These are phyloP conservation scores for Tetramorium bicarinatum DNA, from an alignment of 2,888 invertebrate genomes.

Conservation along the genomic window DNA sequence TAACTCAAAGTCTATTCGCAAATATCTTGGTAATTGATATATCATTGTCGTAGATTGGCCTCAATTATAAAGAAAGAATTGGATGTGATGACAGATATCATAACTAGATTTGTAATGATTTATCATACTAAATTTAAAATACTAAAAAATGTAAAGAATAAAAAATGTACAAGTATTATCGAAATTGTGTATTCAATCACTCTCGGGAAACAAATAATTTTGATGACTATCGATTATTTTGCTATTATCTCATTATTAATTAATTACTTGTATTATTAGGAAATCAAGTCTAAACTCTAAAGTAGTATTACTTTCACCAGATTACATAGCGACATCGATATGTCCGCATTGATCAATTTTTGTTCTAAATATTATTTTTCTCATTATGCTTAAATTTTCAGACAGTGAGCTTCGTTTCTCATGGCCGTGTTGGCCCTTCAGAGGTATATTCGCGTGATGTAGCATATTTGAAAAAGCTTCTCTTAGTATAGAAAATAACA, in stretches of 20 bases:
- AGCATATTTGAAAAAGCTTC: conserved; percentile 41
- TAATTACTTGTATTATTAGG: neutral
- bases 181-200: neutral
- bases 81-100: neutral
- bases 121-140: neutral
- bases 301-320: neutral
- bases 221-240: neutral
- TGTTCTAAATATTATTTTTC: conserved; percentile 10
- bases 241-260: neutral
- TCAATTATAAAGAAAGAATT: neutral
- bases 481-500: conserved; percentile 27
- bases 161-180: neutral
- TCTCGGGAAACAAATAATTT: neutral
- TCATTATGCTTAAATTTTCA: conserved; percentile 73
- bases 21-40: neutral
- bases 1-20: neutral
- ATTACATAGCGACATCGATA: neutral
- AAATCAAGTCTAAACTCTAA: neutral
- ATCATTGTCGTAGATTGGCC: neutral
- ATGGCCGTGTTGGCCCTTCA: conserved; percentile 73
- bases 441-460: conserved; percentile 72
- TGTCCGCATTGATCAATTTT: neutral
- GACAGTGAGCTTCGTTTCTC: conserved; percentile 75
- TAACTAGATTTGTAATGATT: neutral
- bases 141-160: neutral